Conservation (phyloP, 2,888 invertebrate genomes). For the Pantelozetes paolii region DNA sequence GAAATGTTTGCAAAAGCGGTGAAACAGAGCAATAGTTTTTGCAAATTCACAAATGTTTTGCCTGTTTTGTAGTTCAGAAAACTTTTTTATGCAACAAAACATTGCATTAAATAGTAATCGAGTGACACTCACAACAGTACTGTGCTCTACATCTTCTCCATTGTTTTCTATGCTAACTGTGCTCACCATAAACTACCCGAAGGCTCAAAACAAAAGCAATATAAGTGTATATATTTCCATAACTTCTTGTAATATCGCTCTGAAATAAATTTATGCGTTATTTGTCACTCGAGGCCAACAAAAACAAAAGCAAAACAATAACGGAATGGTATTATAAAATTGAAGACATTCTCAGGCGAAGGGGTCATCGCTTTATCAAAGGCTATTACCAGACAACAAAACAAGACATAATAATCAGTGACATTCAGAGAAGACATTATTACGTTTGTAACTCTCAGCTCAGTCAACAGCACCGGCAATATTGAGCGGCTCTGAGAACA, state of each 20-base stretch:
- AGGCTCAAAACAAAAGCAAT: conserved; percentile 29
- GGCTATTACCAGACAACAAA: conserved; percentile 10
- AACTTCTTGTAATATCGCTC: conserved; percentile 11
- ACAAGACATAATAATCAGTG: conserved; percentile 31
- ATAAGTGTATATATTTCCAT: background rate
- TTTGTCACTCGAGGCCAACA: conserved; percentile 25
- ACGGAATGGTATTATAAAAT: conserved; percentile 16
- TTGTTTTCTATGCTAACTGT: background rate
- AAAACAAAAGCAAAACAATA: background rate
- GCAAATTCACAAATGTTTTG: conserved; percentile 35
- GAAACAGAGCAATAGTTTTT: background rate
- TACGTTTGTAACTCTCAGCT: background rate
- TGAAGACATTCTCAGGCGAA: background rate
- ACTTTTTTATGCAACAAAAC: conserved; percentile 28
- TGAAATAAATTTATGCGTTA: conserved; percentile 28
- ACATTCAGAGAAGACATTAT: too few species aligned
- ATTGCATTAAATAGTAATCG: conserved; percentile 28
- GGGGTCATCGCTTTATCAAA: background rate
- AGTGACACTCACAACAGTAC: conserved; percentile 3
- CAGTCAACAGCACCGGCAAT: background rate
- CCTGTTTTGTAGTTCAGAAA: background rate
- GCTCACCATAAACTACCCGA: conserved; percentile 32
- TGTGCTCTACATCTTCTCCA: background rate
- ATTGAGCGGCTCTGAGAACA: background rate
- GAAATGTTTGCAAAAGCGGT: background rate